A percentile compares a stretch with the other conserved stretches of the same genome.
These are phyloP conservation scores for Melikaiella ostensackeni DNA, from an alignment of 2,888 invertebrate genomes.

Conservation along the genomic window DNA sequence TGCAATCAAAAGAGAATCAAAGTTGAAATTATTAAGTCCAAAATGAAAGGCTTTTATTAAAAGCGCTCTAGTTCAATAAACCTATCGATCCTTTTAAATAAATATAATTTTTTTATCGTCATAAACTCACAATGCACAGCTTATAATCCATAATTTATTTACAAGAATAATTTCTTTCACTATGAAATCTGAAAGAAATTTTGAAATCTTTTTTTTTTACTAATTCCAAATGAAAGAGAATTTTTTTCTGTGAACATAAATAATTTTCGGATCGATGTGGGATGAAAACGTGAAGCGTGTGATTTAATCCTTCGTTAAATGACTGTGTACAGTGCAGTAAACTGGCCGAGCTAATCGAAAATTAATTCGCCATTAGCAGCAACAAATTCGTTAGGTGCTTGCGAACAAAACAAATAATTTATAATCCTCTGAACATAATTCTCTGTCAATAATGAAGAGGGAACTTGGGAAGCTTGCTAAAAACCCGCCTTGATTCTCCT, in stretches of 20 bases:
- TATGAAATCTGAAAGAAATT: too few species aligned
- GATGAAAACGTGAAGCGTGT: background rate
- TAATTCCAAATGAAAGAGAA: background rate
- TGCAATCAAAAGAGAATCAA: background rate
- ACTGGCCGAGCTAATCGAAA: conserved; percentile 58
- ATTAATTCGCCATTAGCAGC: conserved; percentile 64
- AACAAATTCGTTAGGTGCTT: conserved; percentile 56
- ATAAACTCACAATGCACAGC: too few species aligned
- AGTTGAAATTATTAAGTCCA: background rate
- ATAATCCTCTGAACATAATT: conserved; percentile 61
- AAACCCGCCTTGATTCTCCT: background rate
- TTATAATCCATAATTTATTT: background rate
- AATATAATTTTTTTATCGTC: too few species aligned
- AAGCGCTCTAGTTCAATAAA: background rate
- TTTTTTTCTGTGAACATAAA: background rate
- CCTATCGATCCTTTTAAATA: too few species aligned
- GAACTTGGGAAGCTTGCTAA: background rate
- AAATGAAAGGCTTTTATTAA: background rate
- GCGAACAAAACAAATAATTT: conserved; percentile 57
- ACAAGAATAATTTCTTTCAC: too few species aligned
- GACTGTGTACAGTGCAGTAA: conserved; percentile 51
- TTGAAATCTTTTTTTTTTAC: background rate
- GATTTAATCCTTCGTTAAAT: conserved; percentile 58
- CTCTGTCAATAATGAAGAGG: conserved; percentile 59
- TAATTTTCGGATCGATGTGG: background rate